Percentiles rank a stretch among this genome's conserved stretches.
Evolutionary conservation across 2,888 invertebrate genomes (phyloP).

Genomic region (Idaea straminata): DNA sequence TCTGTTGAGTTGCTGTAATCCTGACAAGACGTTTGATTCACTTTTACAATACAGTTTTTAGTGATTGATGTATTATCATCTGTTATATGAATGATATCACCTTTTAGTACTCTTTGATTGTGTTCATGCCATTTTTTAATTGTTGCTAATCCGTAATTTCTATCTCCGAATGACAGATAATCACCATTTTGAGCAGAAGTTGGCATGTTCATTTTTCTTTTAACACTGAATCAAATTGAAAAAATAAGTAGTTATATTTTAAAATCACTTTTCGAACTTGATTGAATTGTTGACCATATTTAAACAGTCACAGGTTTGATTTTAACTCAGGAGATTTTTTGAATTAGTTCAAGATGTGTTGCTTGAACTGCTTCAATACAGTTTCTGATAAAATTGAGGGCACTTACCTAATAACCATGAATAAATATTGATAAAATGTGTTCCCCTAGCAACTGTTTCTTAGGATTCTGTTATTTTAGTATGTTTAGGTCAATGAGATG

Average conservation of each 20-base stretch:
- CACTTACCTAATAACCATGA: no score
- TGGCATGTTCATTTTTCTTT: conserved; percentile 29
- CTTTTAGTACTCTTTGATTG: conserved; percentile 60
- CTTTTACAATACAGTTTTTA: conserved; percentile 70
- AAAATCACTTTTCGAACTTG: background rate
- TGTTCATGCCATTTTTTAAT: conserved; percentile 65
- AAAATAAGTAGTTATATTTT: background rate
- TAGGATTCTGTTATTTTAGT: background rate
- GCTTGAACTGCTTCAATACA: background rate
- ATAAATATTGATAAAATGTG: no score
- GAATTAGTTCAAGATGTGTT: background rate
- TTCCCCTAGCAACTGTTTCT: background rate
- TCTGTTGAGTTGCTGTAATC: conserved; percentile 67
- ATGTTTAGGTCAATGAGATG: background rate
- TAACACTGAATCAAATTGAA: background rate
- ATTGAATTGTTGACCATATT: no score
- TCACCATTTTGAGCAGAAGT: conserved; percentile 57
- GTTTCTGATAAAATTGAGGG: no score
- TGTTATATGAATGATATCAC: conserved; percentile 64
- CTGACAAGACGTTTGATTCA: conserved; percentile 65
- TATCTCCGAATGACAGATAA: conserved; percentile 59
- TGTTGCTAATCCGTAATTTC: conserved; percentile 54
- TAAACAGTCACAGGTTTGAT: no score
- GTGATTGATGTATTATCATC: conserved; percentile 66
- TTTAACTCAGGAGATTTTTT: background rate